Evolutionary conservation across 2,797 vertebrate genomes (phyloP), one percentile per base, ranked within the genome.

Genomic region (Alfaro cultratus): DNA sequence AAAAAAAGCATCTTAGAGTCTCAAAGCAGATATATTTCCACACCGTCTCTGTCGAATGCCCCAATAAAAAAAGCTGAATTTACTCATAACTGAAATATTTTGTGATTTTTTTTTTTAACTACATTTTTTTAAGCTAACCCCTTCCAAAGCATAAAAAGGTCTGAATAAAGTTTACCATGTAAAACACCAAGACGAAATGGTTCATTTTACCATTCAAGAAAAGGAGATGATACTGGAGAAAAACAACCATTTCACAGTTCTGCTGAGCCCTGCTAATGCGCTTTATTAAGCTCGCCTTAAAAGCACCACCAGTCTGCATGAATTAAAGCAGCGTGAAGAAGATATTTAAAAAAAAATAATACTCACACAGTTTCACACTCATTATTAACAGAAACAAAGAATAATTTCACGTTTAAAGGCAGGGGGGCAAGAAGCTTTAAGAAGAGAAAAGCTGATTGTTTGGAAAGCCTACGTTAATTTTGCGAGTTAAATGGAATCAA

Each of bases 401-500:
- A 31, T 60, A 16, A 60, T 60, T 60, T 60, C 29, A 60, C 12
- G 1, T 15, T 60, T 31, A 60, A 60, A 5, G 12, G n/a, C 21
- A 29, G 55, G n/a, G 11, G 55, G 12, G 8, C 21, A 60, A 60
- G 15, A 31, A 13, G 1, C 57, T 6, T 31, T 31, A 31, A 67
- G 18, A 10, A 9, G 15, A 21, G 36, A 39, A 67, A 36, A 46
- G 29, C 74, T 83, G 85, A 26, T 53, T 26, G 49, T 51, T 51
- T 53, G 51, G 51, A 26, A 53, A 53, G 23, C 51, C 21, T 53
- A 10, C 0, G 8, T 53, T 10, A 1, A 26, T 53, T 53, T 26
- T 53, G 3, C 8, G 8, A 53, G 49, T 26, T 88, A 26, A 53
- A 53, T 21, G 92, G 96, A 60, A 96, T 96, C 93, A 95, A 95